These are phyloP conservation scores for Bactericera cockerelli DNA, from an alignment of 1,140 invertebrate genomes.

Conservation along the genomic window DNA sequence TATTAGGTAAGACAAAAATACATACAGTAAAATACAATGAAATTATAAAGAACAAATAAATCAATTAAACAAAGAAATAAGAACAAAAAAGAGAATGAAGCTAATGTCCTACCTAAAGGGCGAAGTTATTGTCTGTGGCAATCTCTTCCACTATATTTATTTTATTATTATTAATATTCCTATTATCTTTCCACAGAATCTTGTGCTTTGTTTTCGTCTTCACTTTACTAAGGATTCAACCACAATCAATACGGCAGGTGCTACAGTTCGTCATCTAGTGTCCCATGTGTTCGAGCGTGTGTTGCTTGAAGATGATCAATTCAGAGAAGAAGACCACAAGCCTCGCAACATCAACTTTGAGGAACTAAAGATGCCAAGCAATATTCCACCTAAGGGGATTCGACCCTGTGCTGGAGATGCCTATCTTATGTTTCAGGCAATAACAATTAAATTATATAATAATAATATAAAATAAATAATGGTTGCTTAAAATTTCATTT, in stretches of 20 bases:
- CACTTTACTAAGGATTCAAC: constrained; percentile 87
- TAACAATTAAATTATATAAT: too few species aligned
- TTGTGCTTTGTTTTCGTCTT: constrained; percentile 89
- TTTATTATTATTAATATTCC: too few species aligned
- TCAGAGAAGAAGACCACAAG: constrained; percentile 18
- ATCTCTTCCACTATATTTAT: too few species aligned
- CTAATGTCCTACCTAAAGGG: too few species aligned
- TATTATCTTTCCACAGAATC: constrained; percentile 53
- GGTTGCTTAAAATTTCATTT: constrained; percentile 1
- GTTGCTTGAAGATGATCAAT: constrained; percentile 49
- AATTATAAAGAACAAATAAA: too few species aligned
- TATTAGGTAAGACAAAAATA: too few species aligned
- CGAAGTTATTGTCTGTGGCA: too few species aligned
- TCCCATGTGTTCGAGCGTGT: constrained; percentile 92
- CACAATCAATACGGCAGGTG: constrained; percentile 91
- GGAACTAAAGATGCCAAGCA: constrained; percentile 61
- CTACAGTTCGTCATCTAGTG: constrained; percentile 91
- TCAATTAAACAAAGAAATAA: too few species aligned
- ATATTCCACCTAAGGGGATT: constrained; percentile 59
- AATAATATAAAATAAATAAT: constrained; percentile 10
- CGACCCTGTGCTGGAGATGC: constrained; percentile 85
- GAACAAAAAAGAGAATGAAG: too few species aligned
- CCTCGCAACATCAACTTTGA: constrained; percentile 46
- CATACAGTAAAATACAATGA: too few species aligned
- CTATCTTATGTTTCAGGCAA: constrained; percentile 84